Evolutionary conservation across 2,888 invertebrate genomes (phyloP).

Genomic region (Synanthedon formicaeformis): DNA sequence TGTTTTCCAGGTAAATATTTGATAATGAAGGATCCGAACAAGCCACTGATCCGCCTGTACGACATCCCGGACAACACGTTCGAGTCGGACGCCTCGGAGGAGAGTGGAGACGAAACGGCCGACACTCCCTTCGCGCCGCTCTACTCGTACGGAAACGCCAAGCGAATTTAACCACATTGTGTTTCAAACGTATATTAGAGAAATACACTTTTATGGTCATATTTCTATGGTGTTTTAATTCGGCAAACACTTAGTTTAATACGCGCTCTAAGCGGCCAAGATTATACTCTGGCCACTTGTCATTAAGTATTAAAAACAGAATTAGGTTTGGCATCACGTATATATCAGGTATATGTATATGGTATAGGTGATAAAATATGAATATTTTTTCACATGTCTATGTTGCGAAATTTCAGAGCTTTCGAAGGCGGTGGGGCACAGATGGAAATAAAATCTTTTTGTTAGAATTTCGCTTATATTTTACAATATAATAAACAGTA

Average conservation of each 20-base stretch:
- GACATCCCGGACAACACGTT: slow-evolving; percentile 99
- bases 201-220: slow-evolving; percentile 57
- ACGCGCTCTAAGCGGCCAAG: too few relatives aligned
- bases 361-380: too few relatives aligned
- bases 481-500: too few relatives aligned
- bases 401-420: too few relatives aligned
- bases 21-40: slow-evolving; percentile 99
- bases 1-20: slow-evolving; percentile 78
- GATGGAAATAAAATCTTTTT: too few relatives aligned
- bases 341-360: too few relatives aligned
- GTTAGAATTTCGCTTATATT: too few relatives aligned
- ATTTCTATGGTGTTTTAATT: slow-evolving; percentile 22
- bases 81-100: slow-evolving; percentile 96
- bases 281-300: too few relatives aligned
- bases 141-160: slow-evolving; percentile 62
- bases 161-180: slow-evolving; percentile 53
- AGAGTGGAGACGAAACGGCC: slow-evolving; percentile 78
- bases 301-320: too few relatives aligned
- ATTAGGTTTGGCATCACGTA: too few relatives aligned
- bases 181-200: slow-evolving; percentile 47
- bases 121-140: slow-evolving; percentile 64
- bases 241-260: background rate
- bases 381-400: too few relatives aligned
- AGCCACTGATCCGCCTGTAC: slow-evolving; percentile 96
- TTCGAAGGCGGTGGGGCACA: too few relatives aligned